Percentiles rank a stretch among this genome's conserved stretches.
Conservation (phyloP, 2,797 vertebrate species). For the Pteronotus mesoamericanus region DNA sequence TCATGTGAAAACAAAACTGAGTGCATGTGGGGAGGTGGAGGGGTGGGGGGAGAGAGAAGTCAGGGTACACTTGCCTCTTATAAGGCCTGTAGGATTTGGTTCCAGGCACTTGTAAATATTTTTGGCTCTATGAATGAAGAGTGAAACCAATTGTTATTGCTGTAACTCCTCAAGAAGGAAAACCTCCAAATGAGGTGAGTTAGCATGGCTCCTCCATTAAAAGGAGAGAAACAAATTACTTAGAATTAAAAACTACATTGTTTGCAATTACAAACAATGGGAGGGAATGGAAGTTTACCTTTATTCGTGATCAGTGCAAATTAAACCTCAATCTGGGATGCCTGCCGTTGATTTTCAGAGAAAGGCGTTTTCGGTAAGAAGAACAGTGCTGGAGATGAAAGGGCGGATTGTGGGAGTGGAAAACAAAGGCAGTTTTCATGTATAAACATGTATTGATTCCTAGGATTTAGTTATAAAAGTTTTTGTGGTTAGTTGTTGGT, state of each 20-base stretch:
- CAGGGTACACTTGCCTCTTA: neutral
- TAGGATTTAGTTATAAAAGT: neutral
- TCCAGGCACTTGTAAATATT: neutral
- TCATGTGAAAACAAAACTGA: neutral
- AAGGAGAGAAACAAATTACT: slow-evolving; percentile 22
- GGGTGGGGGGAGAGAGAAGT: neutral
- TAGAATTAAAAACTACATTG: slow-evolving; percentile 57
- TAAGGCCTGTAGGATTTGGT: neutral
- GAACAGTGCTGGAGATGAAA: neutral
- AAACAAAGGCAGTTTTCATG: neutral
- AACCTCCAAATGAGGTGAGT: slow-evolving; percentile 33
- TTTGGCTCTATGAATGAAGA: neutral
- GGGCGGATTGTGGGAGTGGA: neutral
- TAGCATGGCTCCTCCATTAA: slow-evolving; percentile 38
- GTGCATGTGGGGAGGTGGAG: neutral
- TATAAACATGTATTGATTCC: neutral
- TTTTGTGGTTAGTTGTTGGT: neutral
- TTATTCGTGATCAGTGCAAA: slow-evolving; percentile 39
- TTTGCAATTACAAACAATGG: slow-evolving; percentile 16
- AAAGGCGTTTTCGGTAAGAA: neutral
- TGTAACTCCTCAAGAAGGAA: neutral
- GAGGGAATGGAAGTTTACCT: slow-evolving; percentile 30
- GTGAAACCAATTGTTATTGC: neutral
- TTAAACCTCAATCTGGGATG: slow-evolving; percentile 11
- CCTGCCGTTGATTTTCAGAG: neutral